Conservation (phyloP, 2,888 invertebrate genomes). For the Halocaridina rubra region DNA sequence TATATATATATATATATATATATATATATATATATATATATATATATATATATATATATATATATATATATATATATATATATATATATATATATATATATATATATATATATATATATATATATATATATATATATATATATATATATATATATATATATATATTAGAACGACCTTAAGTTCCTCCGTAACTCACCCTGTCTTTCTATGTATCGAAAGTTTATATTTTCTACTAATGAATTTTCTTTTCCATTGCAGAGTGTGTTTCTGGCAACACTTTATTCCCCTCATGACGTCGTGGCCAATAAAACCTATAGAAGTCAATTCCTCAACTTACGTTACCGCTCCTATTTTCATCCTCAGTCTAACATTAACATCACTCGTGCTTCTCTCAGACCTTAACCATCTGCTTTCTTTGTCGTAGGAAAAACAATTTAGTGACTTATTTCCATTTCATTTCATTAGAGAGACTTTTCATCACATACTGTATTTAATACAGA, state of each 20-base stretch:
- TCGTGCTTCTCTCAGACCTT: neutral
- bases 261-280: conserved; percentile 46
- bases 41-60: neutral
- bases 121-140: too few relatives aligned
- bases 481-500: too few relatives aligned
- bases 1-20: conserved; percentile 3
- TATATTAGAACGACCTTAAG: neutral
- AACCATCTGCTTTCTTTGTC: neutral
- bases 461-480: too few relatives aligned
- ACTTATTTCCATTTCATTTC: too few relatives aligned
- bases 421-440: neutral
- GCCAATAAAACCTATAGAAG: conserved; percentile 33
- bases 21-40: conserved; percentile 3
- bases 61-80: neutral
- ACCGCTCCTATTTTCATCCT: neutral
- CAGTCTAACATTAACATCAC: neutral
- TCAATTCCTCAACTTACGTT: neutral
- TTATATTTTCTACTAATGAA: neutral
- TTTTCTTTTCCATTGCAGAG: neutral
- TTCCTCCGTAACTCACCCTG: neutral
- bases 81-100: neutral
- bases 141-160: neutral
- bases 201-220: neutral
- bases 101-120: neutral
- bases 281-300: conserved; percentile 34